These are phyloP conservation scores for Campylorhamphus procurvoides DNA, from an alignment of 2,113 vertebrate species.

Conservation along the genomic window DNA sequence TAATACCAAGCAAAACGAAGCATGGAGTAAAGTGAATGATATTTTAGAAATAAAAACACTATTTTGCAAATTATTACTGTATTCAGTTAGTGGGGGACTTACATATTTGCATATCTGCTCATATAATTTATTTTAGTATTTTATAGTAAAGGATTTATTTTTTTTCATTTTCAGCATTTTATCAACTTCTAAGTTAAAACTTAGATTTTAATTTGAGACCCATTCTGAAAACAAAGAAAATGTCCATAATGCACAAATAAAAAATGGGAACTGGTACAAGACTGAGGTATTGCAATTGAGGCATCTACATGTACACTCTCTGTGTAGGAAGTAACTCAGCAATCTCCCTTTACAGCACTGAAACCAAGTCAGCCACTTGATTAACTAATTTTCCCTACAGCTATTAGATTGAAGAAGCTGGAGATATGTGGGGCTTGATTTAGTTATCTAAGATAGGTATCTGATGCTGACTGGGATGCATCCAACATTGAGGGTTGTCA, in stretches of 20 bases:
- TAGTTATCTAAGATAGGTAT: not conserved
- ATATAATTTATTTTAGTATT: not conserved
- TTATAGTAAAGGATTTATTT: not conserved
- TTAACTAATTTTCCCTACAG: not conserved
- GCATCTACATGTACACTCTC: not conserved
- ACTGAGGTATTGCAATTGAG: not conserved
- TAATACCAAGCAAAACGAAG: not conserved
- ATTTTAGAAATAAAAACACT: not conserved
- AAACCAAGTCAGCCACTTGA: not conserved
- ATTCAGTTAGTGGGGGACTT: not conserved
- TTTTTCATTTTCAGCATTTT: not conserved
- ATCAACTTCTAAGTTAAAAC: not conserved
- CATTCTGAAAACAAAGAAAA: not conserved
- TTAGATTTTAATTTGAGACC: not conserved
- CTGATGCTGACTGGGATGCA: not conserved
- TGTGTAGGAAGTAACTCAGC: not conserved
- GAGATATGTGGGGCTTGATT: not conserved
- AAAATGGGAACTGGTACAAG: not conserved
- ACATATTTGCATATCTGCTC: not conserved
- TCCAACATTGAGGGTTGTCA: not conserved
- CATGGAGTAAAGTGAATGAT: not conserved
- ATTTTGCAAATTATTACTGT: not conserved
- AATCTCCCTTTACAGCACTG: not conserved
- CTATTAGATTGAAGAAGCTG: not conserved
- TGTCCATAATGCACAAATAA: not conserved